Conservation (phyloP, 2,888 invertebrate genomes). For the Zygogramma bicolorata region DNA sequence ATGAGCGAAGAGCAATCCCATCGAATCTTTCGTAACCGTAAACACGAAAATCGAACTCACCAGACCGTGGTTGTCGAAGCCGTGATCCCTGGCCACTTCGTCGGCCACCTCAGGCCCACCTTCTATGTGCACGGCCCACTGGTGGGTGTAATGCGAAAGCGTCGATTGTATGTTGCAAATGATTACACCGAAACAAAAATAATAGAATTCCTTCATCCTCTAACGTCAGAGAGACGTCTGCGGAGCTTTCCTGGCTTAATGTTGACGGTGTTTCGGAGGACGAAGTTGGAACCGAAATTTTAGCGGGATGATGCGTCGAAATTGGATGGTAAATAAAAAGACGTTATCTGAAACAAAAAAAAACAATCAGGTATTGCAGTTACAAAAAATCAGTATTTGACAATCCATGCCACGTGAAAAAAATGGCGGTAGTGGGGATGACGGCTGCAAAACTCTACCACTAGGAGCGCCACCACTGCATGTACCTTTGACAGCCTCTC, state of each 20-base stretch:
- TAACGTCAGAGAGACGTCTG: constrained; percentile 42
- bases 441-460: too few species aligned
- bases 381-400: neutral
- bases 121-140: constrained; percentile 88
- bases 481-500: too few species aligned
- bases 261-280: constrained; percentile 1
- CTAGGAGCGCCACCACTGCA: too few species aligned
- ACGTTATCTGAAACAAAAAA: constrained; percentile 7
- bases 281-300: neutral
- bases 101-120: constrained; percentile 76
- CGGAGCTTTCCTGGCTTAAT: neutral
- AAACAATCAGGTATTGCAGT: neutral
- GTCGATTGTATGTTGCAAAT: constrained; percentile 47
- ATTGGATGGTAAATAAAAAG: neutral
- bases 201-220: constrained; percentile 57
- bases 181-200: constrained; percentile 53
- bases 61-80: constrained; percentile 87
- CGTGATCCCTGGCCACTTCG: constrained; percentile 83
- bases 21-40: neutral
- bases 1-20: neutral
- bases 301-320: neutral
- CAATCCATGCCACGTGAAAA: too few species aligned
- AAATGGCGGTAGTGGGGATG: too few species aligned
- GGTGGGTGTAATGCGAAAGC: constrained; percentile 77
- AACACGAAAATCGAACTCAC: constrained; percentile 69